Evolutionary conservation across 1,140 invertebrate species (phyloP).

Genomic region (Thalassaphorura encarpata): DNA sequence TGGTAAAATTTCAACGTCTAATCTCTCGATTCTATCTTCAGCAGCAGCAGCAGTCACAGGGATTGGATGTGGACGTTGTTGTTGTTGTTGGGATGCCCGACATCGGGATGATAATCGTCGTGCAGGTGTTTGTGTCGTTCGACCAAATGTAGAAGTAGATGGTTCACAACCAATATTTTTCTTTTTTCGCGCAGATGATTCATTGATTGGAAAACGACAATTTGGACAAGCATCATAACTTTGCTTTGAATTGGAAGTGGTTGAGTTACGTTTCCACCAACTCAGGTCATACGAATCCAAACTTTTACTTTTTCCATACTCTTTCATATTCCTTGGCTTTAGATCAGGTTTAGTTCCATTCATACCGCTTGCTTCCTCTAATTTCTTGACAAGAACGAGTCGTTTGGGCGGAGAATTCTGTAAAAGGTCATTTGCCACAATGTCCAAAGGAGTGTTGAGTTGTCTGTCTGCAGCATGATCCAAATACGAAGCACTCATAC

Average conservation of each 20-base stretch:
- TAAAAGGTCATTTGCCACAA: constrained; percentile 9
- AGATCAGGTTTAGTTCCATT: constrained; percentile 31
- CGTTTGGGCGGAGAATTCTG: constrained; percentile 50
- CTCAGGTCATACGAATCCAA: constrained; percentile 61
- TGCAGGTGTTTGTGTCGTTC: too few relatives aligned
- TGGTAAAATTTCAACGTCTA: constrained; percentile 7
- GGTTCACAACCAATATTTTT: too few relatives aligned
- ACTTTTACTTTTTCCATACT: constrained; percentile 69
- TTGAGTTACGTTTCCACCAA: constrained; percentile 22
- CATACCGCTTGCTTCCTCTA: constrained; percentile 38
- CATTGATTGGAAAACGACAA: constrained; percentile 31
- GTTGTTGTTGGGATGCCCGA: too few relatives aligned
- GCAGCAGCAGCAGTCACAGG: constrained; percentile 3
- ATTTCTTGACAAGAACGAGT: constrained; percentile 54
- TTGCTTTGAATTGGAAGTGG: constrained; percentile 31
- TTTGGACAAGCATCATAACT: constrained; percentile 31
- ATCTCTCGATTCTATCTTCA: constrained; percentile 21
- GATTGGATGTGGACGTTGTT: background rate
- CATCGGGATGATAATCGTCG: too few relatives aligned
- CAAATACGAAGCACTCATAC: constrained; percentile 28
- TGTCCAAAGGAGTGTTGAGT: constrained; percentile 15
- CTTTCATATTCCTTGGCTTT: constrained; percentile 44
- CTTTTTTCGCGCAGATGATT: too few relatives aligned
- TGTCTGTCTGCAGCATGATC: constrained; percentile 17
- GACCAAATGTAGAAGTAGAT: too few relatives aligned